Evolutionary conservation across 2,113 vertebrate genomes (phyloP).

Genomic region (Atlantisia rogersi): DNA sequence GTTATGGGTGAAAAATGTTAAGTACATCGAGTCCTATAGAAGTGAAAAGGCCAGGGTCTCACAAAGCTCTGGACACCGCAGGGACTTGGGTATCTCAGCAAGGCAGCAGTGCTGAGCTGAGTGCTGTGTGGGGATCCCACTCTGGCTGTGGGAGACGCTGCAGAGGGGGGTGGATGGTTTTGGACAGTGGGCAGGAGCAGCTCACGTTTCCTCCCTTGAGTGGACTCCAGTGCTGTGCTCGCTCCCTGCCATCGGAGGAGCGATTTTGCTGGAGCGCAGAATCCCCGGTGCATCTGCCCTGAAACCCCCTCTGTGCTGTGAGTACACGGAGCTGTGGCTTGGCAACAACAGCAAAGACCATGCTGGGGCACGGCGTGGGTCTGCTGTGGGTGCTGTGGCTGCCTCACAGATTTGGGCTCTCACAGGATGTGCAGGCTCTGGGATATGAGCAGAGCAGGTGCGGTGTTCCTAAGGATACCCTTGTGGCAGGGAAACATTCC

Average conservation of each 20-base stretch:
- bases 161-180: neutral
- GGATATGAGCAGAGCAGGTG: neutral
- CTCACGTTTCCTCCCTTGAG: neutral
- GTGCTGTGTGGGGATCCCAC: neutral
- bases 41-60: neutral
- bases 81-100: neutral
- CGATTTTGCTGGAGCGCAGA: neutral
- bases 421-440: too few relatives aligned
- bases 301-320: fast-evolving
- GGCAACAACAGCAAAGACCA: neutral
- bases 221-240: fast-evolving
- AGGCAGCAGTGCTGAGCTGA: neutral
- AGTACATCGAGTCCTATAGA: fast-evolving
- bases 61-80: neutral
- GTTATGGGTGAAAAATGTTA: neutral
- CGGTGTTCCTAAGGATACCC: neutral
- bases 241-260: neutral
- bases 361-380: fast-evolving
- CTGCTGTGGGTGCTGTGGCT: neutral
- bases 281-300: neutral
- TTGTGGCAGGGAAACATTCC: neutral
- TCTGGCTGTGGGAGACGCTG: neutral
- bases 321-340: neutral
- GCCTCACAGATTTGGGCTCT: neutral
- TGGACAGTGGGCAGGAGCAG: neutral